These are phyloP conservation scores for Notamacropus eugenii DNA, from an alignment of 2,797 vertebrate species.

Conservation along the genomic window DNA sequence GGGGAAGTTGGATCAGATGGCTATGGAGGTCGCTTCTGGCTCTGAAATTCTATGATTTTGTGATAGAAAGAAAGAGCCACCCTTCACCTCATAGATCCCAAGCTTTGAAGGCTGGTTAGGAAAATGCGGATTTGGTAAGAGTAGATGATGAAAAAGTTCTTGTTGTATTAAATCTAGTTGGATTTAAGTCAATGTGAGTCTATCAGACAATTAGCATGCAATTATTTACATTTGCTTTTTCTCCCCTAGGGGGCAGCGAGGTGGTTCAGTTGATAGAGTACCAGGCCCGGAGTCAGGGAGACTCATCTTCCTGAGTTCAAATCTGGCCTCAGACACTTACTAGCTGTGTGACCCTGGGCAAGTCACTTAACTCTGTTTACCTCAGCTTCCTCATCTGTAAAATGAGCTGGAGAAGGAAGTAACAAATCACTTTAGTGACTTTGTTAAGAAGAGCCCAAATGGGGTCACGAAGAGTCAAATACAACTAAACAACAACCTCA, in stretches of 20 bases:
- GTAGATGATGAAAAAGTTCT: not conserved
- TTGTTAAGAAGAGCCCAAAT: not conserved
- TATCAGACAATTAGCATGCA: not conserved
- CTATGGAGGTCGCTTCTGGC: not conserved
- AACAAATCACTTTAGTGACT: not conserved
- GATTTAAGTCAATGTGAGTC: not conserved
- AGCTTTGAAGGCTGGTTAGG: not conserved
- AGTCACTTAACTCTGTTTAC: not conserved
- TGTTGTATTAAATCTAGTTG: not conserved
- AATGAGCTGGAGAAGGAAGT: not conserved
- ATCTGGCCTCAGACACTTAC: not conserved
- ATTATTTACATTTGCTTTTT: not conserved
- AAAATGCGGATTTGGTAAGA: not conserved
- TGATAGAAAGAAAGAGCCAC: not conserved
- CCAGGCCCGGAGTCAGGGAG: not conserved
- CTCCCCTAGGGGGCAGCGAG: not conserved
- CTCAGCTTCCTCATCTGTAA: not conserved
- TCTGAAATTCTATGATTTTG: not conserved
- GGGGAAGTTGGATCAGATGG: not conserved
- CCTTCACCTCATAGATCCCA: not conserved
- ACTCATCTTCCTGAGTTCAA: not conserved
- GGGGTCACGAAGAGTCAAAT: not conserved
- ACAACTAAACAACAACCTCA: not conserved
- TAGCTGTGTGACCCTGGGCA: not conserved
- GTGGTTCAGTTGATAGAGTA: not conserved